Conservation (phyloP, 2,113 vertebrate species). For the Colinus virginianus region DNA sequence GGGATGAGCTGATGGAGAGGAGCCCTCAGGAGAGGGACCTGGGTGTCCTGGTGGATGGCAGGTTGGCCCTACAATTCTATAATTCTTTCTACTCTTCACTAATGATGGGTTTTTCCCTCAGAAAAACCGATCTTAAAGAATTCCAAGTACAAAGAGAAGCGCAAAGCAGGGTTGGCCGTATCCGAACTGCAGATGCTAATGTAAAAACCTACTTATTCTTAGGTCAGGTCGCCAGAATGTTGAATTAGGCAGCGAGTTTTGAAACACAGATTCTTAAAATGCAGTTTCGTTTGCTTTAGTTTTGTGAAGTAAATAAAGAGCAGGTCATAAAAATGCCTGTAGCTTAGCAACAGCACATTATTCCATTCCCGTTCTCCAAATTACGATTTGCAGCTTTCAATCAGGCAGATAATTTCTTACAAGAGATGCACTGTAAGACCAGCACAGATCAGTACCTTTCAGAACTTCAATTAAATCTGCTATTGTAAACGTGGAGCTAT, state of each 20-base stretch:
- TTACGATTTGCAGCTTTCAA: not conserved
- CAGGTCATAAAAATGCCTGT: not conserved
- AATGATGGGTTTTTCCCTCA: not conserved
- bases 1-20: too few species aligned
- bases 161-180: accelerated
- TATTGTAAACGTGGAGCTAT: not conserved
- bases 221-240: not conserved
- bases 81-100: not conserved
- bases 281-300: not conserved
- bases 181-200: not conserved
- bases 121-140: not conserved
- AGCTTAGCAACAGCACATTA: constrained; percentile 48
- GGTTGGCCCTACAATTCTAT: too few species aligned
- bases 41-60: too few species aligned
- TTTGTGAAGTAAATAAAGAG: constrained; percentile 34
- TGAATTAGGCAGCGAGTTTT: not conserved
- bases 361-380: not conserved
- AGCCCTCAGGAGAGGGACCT: too few species aligned
- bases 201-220: not conserved
- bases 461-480: not conserved
- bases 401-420: not conserved
- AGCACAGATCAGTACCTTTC: not conserved
- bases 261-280: not conserved
- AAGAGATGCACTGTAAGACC: not conserved
- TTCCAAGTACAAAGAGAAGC: not conserved